Percentiles rank a stretch among this genome's conserved stretches.
These are phyloP conservation scores for Coenonympha arcania DNA, from an alignment of 2,888 invertebrate genomes.

Conservation along the genomic window DNA sequence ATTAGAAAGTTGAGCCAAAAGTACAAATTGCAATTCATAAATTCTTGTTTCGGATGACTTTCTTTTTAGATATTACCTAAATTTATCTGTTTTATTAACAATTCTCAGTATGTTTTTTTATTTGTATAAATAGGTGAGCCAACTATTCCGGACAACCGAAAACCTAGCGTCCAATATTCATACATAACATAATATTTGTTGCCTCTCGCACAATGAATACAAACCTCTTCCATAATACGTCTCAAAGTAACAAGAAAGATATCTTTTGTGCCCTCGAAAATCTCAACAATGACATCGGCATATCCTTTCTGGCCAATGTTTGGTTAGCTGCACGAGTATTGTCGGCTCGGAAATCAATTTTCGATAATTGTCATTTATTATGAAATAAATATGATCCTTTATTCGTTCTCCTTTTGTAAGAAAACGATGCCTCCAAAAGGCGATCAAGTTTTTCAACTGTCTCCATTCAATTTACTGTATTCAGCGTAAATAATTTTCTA, in stretches of 20 bases:
- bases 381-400: constrained; percentile 73
- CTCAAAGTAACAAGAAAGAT: constrained; percentile 39
- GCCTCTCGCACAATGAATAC: constrained; percentile 54
- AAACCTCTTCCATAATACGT: constrained; percentile 43
- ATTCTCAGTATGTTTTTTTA: neutral
- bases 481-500: constrained; percentile 58
- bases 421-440: constrained; percentile 45
- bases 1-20: too few species aligned
- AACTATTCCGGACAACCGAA: neutral
- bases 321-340: constrained; percentile 77
- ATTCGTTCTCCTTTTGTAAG: constrained; percentile 51
- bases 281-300: constrained; percentile 60
- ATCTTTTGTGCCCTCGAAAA: constrained; percentile 40
- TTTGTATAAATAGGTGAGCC: neutral
- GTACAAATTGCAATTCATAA: too few species aligned
- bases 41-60: too few species aligned
- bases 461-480: constrained; percentile 48
- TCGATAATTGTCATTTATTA: constrained; percentile 75
- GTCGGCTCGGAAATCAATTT: constrained; percentile 68
- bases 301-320: constrained; percentile 77
- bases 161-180: constrained; percentile 26
- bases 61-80: too few species aligned
- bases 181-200: constrained; percentile 64
- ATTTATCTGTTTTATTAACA: neutral
- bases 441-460: constrained; percentile 38